These are phyloP conservation scores for Polietes domitor DNA, from an alignment of 2,888 invertebrate species.

Conservation along the genomic window DNA sequence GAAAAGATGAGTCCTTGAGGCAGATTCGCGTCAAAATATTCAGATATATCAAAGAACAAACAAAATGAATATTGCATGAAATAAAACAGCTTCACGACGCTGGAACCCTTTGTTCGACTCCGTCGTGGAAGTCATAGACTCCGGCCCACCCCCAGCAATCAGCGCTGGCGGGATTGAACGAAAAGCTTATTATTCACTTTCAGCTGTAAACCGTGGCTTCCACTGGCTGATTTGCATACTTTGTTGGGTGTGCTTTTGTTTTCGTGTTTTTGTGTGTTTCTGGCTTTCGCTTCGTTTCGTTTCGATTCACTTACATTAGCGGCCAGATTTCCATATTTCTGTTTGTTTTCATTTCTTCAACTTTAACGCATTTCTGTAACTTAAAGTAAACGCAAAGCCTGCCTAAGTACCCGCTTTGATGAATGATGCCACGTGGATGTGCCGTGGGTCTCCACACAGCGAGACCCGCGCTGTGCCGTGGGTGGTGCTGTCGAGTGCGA, in stretches of 20 bases:
- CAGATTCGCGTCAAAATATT: not conserved
- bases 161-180: not conserved
- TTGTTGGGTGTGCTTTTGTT: not conserved
- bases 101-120: not conserved
- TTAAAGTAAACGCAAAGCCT: slow-evolving; percentile 16
- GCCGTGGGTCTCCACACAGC: not conserved
- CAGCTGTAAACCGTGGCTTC: slow-evolving; percentile 17
- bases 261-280: not conserved
- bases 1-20: slow-evolving; percentile 3
- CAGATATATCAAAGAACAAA: not conserved
- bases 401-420: slow-evolving; percentile 24
- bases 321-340: slow-evolving; percentile 7
- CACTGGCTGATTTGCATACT: slow-evolving; percentile 5
- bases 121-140: not conserved
- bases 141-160: not conserved
- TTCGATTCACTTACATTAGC: slow-evolving; percentile 1
- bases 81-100: not conserved
- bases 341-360: not conserved
- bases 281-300: not conserved
- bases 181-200: slow-evolving; percentile 18
- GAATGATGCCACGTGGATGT: slow-evolving; percentile 7
- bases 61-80: not conserved
- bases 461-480: slow-evolving; percentile 15
- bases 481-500: not conserved
- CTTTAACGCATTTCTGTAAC: not conserved